These are phyloP conservation scores for Listrodromus nycthemerus DNA, from an alignment of 2,888 invertebrate species.

Conservation along the genomic window DNA sequence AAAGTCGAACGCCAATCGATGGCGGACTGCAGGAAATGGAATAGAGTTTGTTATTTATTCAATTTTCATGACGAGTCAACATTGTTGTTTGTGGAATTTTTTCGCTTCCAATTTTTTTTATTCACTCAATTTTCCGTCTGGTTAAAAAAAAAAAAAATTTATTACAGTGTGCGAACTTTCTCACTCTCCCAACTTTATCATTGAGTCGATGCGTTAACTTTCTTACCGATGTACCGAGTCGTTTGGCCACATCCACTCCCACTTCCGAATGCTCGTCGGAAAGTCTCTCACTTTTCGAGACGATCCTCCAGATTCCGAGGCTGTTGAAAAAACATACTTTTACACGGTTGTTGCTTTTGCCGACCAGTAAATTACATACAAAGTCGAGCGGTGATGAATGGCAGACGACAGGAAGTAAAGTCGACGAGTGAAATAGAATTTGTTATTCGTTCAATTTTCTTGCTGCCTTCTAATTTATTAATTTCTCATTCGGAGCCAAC, in stretches of 20 bases:
- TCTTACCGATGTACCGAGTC: slow-evolving; percentile 18
- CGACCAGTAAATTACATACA: no score
- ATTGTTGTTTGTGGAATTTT: no score
- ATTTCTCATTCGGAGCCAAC: not conserved
- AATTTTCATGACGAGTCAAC: not conserved
- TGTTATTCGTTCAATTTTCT: not conserved
- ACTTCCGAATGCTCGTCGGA: slow-evolving; percentile 46
- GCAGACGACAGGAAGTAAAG: no score
- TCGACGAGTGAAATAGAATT: no score
- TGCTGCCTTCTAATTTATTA: not conserved
- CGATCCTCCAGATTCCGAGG: not conserved
- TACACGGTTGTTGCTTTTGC: no score
- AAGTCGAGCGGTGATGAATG: no score
- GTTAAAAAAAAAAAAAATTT: no score
- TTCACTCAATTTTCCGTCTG: not conserved
- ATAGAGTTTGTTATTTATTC: not conserved
- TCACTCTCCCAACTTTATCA: not conserved
- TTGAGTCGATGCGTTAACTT: not conserved
- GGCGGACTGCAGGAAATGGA: no score
- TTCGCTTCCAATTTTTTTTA: no score
- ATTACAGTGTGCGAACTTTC: no score
- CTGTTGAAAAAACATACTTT: not conserved
- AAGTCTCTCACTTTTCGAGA: not conserved
- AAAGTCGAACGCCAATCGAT: no score
- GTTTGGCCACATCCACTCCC: slow-evolving; percentile 60